phyloP scores from a whole-genome alignment of 2,888 invertebrate genomes.

The Oscheius sp. region DNA sequence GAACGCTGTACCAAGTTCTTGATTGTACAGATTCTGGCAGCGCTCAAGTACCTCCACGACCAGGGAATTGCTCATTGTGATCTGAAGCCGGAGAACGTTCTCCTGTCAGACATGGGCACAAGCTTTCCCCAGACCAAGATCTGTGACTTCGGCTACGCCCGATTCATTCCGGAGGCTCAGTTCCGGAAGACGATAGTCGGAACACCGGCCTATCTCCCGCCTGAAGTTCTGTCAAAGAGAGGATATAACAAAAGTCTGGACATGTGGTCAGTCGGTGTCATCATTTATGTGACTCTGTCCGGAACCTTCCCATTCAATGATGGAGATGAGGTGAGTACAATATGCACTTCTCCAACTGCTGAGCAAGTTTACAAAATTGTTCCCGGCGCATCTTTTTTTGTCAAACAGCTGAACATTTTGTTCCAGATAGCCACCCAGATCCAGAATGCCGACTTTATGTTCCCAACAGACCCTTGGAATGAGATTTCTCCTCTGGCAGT shows the following conservation, averaged over 20 bases:
- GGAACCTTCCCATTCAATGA: slow-evolving; percentile 99
- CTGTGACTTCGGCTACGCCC: slow-evolving; percentile 73
- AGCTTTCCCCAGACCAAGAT: slow-evolving; percentile 73
- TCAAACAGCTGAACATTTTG: not conserved
- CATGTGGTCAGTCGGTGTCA: slow-evolving; percentile 99
- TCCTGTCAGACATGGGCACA: slow-evolving; percentile 67
- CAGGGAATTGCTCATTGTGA: slow-evolving; percentile 86
- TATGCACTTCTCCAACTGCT: no score
- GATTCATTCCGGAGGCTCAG: slow-evolving; percentile 59
- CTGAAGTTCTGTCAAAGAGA: slow-evolving; percentile 96
- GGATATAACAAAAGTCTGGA: slow-evolving; percentile 97
- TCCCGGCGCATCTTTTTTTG: no score
- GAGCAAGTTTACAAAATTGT: no score
- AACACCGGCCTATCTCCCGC: slow-evolving; percentile 80
- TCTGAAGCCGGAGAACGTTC: slow-evolving; percentile 73
- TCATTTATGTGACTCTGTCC: slow-evolving; percentile 92
- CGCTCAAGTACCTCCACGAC: slow-evolving; percentile 93
- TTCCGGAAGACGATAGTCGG: slow-evolving; percentile 73
- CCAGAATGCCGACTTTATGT: slow-evolving; percentile 99
- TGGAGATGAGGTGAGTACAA: slow-evolving; percentile 77
- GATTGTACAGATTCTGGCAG: slow-evolving; percentile 85
- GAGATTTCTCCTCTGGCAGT: slow-evolving; percentile 93
- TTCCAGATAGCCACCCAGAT: slow-evolving; percentile 96
- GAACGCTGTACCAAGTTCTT: slow-evolving; percentile 81
- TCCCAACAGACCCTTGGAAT: slow-evolving; percentile 97